Evolutionary conservation across 2,888 invertebrate species (phyloP).

Genomic region (Iselma pallidipennis): DNA sequence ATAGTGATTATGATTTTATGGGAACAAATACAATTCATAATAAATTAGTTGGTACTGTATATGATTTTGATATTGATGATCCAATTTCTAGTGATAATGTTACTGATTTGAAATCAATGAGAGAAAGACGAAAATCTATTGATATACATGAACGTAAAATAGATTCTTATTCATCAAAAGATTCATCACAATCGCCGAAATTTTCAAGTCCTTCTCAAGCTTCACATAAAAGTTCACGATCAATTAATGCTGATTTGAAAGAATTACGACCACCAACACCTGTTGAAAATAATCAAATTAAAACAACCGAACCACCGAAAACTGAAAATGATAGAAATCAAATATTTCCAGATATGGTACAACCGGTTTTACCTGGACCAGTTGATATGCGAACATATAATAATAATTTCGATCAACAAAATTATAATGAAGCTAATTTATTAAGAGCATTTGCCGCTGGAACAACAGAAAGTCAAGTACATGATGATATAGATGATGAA

Average conservation of each 20-base stretch:
- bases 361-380: constrained; percentile 80
- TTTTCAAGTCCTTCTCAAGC: constrained; percentile 59
- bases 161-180: constrained; percentile 58
- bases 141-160: constrained; percentile 68
- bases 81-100: constrained; percentile 75
- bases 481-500: constrained; percentile 76
- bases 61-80: constrained; percentile 83
- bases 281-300: constrained; percentile 49
- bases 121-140: constrained; percentile 76
- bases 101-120: constrained; percentile 75
- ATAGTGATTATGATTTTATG: constrained; percentile 56
- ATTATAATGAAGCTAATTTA: constrained; percentile 66
- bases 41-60: constrained; percentile 84
- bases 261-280: constrained; percentile 60
- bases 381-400: constrained; percentile 90
- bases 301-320: constrained; percentile 35
- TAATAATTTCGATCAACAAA: constrained; percentile 62
- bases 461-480: constrained; percentile 70
- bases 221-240: constrained; percentile 48
- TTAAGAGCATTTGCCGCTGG: constrained; percentile 70
- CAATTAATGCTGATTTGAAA: constrained; percentile 55
- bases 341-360: constrained; percentile 64
- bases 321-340: constrained; percentile 48
- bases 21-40: constrained; percentile 74
- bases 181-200: constrained; percentile 64